Evolutionary conservation across 2,888 invertebrate species (phyloP), one percentile per base, ranked within the genome.

Genomic region (Petrolisthes manimaculis): DNA sequence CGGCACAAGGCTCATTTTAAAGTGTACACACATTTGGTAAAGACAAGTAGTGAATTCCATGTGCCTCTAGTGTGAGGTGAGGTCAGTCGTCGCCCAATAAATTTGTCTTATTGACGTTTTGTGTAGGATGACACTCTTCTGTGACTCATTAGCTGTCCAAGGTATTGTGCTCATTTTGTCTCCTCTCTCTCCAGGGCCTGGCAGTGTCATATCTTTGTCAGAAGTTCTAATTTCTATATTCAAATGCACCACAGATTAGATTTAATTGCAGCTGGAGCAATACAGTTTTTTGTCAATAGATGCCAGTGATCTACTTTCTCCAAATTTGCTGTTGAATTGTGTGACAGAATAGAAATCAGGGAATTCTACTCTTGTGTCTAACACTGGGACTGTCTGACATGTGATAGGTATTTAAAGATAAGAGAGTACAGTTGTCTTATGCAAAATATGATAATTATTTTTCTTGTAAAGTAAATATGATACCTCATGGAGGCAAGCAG

Each of bases 21-120:
- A 71, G 53, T 53, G 21, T 71, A 80, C 86, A 77, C 86, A 81
- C 82, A 82, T 53, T 71, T 86, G 86, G 61, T 86, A 67, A 81
- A 82, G 82, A 86, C 86, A 82, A 82, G 67, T 77, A 82, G 81
- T 82, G 71, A 56, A 85, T 78, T 82, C 82, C 82, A 77, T 86
- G 86, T 81, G 81, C 75, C 82, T 86, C 85, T 85, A 69, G 75
- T 3, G 78, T 79, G 79, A 79, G 67, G 79, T 85, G 67, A 85
- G 79, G 85, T 79, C 56, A 79, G 18, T 67, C 79, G 55, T 51
- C 78, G 77, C 77, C 84, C 84, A 9, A 61, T 18, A 61, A 61
- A 37, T 37, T 37, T 37, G 2, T 37, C 37, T 37, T 37, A 37
- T 37, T 0, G 37, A 37, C 37, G 37, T 37, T 37, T 37, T 37